Evolutionary conservation across 2,113 vertebrate species (phyloP), one percentile per base, ranked within the genome.

Genomic region (Electrona antarctica): DNA sequence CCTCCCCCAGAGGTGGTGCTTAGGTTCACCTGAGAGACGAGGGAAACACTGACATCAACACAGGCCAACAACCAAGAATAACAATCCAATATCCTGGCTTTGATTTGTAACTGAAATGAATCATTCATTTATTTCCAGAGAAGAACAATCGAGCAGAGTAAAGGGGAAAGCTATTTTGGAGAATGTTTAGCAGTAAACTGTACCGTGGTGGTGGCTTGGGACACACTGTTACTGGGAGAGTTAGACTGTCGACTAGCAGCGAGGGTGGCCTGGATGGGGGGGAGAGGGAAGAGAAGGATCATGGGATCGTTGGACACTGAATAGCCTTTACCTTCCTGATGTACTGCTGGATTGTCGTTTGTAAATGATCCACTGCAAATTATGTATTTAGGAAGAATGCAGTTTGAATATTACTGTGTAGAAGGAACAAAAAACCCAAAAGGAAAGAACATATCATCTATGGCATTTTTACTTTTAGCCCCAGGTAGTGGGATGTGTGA

Each of bases 161-260:
- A 71, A 7, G 13, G 8, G 33, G 41, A 2, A 7, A 10, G 28
- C 51, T 1, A 12, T 58, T 57, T 29, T 1, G 13, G 47, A 75
- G 12, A 71, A 41, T 28, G 55, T 15, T 94, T 88, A 87, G 94
- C 92, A 7, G 91, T 94, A 71, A 93, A 91, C 87, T 96, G 94
- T 15, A 95, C 95, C 64, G 96, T 96, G 78, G 94, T 91, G 12
- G 94, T 81, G 71, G 95, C 94, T 64, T 96, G 97, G 0, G 95
- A 90, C 0, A 94, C 92, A 80, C 94, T 97, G 75, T 94, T 94
- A 88, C 91, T 97, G 13, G 96, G 92, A 47, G 96, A 97, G 84
- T 90, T 96, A 72, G 96, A 96, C 84, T 99, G 97, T 47, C 97
- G 96, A 74, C 95, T 97, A 57, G 97, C 97, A 82, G 97, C 97